Percentiles rank a stretch among this genome's conserved stretches.
phyloP scores from a whole-genome alignment of 2,797 vertebrate genomes.

The Nyctalus aviator region DNA sequence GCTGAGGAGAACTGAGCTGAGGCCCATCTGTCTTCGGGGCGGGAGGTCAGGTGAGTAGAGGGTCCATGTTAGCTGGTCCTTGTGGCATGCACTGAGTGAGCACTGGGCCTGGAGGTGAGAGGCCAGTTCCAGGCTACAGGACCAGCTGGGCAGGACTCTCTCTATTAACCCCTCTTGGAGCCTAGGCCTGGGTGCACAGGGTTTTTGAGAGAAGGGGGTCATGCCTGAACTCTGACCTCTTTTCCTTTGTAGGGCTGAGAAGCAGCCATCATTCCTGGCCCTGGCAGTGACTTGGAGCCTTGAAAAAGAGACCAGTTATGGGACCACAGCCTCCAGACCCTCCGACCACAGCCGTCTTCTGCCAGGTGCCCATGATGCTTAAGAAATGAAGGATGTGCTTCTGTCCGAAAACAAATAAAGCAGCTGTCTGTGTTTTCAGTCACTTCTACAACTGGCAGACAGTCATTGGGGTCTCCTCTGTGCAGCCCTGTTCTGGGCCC shows the following conservation, averaged over 20 bases:
- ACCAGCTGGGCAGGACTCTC: not conserved
- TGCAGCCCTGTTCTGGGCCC: not conserved
- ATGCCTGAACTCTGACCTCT: not conserved
- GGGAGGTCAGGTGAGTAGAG: not conserved
- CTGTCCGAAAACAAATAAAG: constrained; percentile 74
- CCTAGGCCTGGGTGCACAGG: accelerated
- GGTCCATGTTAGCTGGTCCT: not conserved
- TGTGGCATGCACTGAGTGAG: not conserved
- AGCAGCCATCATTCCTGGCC: not conserved
- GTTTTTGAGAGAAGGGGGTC: accelerated
- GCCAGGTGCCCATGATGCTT: not conserved
- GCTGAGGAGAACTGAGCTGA: not conserved
- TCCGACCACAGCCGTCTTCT: not conserved
- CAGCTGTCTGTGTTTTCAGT: constrained; percentile 49
- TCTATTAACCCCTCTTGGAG: not conserved
- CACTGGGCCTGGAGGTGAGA: not conserved
- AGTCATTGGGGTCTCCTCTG: not conserved
- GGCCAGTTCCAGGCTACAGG: not conserved
- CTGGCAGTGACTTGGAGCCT: not conserved
- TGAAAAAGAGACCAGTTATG: constrained; percentile 19
- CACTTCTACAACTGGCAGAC: not conserved
- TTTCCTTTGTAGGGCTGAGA: constrained; percentile 74
- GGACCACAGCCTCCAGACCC: not conserved
- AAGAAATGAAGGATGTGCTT: not conserved
- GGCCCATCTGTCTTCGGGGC: not conserved